Evolutionary conservation across 1,140 invertebrate genomes (phyloP), one percentile per base, ranked within the genome.

Genomic region (Drosophila orosa): DNA sequence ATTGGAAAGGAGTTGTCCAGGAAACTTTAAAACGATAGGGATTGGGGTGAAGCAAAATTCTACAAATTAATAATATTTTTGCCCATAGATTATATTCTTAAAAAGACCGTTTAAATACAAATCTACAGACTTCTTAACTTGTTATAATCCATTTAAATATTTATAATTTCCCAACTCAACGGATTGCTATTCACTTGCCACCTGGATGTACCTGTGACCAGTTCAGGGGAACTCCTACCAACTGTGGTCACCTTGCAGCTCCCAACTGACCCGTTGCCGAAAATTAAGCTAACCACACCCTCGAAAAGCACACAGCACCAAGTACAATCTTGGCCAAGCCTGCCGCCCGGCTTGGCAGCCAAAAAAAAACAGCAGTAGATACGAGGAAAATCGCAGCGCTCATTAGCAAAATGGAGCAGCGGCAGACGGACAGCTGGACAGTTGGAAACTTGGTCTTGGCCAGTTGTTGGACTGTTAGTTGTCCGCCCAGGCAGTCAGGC

Each of bases 341-440:
- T 24, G 31, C 69, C 73, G 31, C 69, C 73, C 42, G 40, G 24
- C n/a, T n/a, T 39, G 17, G 15, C 42, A 37, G 37, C 45, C 35
- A 35, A 58, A 56, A 17, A 52, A 35, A 25, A 60, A 39, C 22
- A 12, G 27, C 17, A 39, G n/a, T 29, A 7, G 68, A 71, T 69
- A 69, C 65, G 65, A 71, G 65, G 10, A 72, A 71, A 72, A 71
- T 72, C 66, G 66, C 33, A 71, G 57, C 58, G 66, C 77, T 86
- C 78, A 86, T 84, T 84, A 84, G 78, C 78, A 77, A 84, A 77
- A 73, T 84, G 55, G 77, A 77, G 66, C 78, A 78, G 67, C 65
- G 40, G 55, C 61, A 67, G 63, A 67, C 63, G 63, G 63, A 67
- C 63, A 67, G 60, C 13, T 39, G 63, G 42, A 29, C 59, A 61